phyloP scores from a whole-genome alignment of 2,797 vertebrate species.

The Enteromius thamalakanensis region DNA sequence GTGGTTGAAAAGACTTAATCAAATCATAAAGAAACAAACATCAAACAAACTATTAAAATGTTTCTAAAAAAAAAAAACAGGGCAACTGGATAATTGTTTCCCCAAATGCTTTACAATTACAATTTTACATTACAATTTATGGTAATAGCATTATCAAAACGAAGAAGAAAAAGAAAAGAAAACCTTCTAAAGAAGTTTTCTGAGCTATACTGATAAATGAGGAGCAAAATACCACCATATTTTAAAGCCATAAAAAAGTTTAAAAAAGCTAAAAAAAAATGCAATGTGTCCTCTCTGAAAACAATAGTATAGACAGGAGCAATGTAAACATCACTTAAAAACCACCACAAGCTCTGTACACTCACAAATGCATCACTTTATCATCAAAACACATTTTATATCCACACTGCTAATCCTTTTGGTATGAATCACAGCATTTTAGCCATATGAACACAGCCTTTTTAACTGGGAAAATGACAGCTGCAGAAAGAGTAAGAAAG shows the following conservation, averaged over 20 bases:
- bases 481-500: background rate
- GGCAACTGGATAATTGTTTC: background rate
- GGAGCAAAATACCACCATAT: background rate
- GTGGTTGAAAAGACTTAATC: background rate
- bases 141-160: background rate
- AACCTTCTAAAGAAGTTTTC: background rate
- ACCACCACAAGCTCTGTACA: background rate
- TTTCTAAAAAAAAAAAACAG: background rate
- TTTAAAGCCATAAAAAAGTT: background rate
- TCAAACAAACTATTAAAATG: slow-evolving; percentile 4
- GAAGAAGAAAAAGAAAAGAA: background rate
- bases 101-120: background rate
- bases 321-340: slow-evolving; percentile 28
- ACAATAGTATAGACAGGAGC: background rate
- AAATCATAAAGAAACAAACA: background rate
- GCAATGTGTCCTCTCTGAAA: background rate
- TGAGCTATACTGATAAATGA: background rate
- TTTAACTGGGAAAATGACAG: slow-evolving; percentile 31
- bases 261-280: background rate
- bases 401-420: slow-evolving; percentile 10
- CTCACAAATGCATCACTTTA: slow-evolving; percentile 15
- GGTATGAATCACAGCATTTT: background rate
- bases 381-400: slow-evolving; percentile 18
- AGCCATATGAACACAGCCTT: background rate
- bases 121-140: too few species aligned